These are phyloP conservation scores for Protodeltote pygarga DNA, from an alignment of 2,888 invertebrate species.

Conservation along the genomic window DNA sequence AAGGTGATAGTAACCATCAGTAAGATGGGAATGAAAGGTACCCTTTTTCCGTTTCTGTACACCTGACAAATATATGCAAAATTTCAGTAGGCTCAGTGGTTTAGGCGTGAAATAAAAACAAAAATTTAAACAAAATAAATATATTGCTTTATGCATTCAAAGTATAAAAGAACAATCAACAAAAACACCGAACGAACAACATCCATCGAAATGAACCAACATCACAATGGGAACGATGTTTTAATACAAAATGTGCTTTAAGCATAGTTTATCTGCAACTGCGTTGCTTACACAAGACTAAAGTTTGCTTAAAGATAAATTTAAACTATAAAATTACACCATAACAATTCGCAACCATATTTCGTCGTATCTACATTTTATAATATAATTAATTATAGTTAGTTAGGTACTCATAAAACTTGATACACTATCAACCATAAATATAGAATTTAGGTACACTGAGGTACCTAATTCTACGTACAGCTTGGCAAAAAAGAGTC, in stretches of 20 bases:
- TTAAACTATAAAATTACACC: not conserved
- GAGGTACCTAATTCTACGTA: too few relatives aligned
- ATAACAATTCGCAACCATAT: not conserved
- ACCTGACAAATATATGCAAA: too few relatives aligned
- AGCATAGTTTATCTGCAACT: slow-evolving; percentile 42
- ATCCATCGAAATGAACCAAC: slow-evolving; percentile 57
- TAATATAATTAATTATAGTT: too few relatives aligned
- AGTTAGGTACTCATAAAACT: too few relatives aligned
- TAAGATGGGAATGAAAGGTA: too few relatives aligned
- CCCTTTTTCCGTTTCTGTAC: too few relatives aligned
- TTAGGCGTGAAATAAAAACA: slow-evolving; percentile 60
- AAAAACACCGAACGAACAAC: slow-evolving; percentile 58
- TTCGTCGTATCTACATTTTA: not conserved
- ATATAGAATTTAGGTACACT: too few relatives aligned
- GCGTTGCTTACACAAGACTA: slow-evolving; percentile 25
- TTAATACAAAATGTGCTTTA: slow-evolving; percentile 42
- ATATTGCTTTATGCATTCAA: slow-evolving; percentile 77
- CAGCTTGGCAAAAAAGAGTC: too few relatives aligned
- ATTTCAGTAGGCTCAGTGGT: too few relatives aligned
- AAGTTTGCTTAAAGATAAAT: slow-evolving; percentile 8
- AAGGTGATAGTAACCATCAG: too few relatives aligned
- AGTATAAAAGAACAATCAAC: slow-evolving; percentile 69
- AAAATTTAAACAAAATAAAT: slow-evolving; percentile 67
- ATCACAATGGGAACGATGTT: slow-evolving; percentile 34
- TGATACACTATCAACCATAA: too few relatives aligned